Conservation (phyloP, 1,140 invertebrate species). For the Drosophila pectinifera region DNA sequence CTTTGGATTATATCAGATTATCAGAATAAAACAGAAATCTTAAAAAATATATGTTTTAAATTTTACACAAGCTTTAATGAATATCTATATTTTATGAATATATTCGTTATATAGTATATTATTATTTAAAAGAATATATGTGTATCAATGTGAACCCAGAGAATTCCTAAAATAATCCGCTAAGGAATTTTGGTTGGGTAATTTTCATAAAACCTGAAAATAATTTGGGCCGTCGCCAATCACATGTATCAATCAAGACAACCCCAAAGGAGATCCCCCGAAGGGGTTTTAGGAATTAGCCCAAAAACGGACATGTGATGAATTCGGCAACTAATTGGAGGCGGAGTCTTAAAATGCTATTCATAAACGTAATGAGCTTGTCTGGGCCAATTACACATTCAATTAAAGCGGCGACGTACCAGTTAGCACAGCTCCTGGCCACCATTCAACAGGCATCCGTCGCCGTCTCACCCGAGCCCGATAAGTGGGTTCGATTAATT, state of each 20-base stretch:
- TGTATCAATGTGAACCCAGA: no score
- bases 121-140: not conserved
- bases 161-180: no score
- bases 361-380: slow-evolving; percentile 64
- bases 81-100: no score
- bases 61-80: no score
- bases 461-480: slow-evolving; percentile 18
- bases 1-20: no score
- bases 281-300: slow-evolving; percentile 5
- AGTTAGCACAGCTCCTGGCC: slow-evolving; percentile 32
- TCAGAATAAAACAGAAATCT: no score
- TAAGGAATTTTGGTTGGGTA: not conserved
- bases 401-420: slow-evolving; percentile 37
- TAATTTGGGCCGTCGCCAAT: slow-evolving; percentile 15
- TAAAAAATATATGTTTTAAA: no score
- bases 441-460: slow-evolving; percentile 55
- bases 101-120: not conserved
- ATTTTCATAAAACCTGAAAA: not conserved
- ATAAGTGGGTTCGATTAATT: slow-evolving; percentile 66
- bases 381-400: slow-evolving; percentile 56
- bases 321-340: slow-evolving; percentile 53
- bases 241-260: slow-evolving; percentile 52
- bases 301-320: slow-evolving; percentile 50
- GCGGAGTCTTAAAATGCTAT: slow-evolving; percentile 68
- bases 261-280: not conserved